Conservation (phyloP, 2,888 invertebrate species). For the Cephus sareptanus region DNA sequence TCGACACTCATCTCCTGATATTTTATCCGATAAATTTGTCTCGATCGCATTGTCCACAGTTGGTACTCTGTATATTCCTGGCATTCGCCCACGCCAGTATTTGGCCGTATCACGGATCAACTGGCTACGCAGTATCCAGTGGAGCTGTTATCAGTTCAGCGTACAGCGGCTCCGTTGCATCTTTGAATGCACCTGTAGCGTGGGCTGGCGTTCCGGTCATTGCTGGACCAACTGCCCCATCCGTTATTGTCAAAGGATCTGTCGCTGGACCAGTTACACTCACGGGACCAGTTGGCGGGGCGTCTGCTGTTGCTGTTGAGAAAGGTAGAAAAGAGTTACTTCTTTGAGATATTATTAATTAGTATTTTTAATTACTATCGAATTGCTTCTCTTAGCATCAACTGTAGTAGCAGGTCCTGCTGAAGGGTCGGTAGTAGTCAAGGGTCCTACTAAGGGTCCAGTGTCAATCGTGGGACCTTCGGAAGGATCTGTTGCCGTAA, state of each 20-base stretch:
- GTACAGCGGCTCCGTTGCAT: too few species aligned
- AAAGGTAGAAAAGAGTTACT: too few species aligned
- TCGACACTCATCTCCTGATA: too few species aligned
- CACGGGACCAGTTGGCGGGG: too few species aligned
- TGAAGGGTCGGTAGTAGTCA: constrained; percentile 3
- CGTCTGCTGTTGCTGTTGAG: too few species aligned
- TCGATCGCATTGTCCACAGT: constrained; percentile 17
- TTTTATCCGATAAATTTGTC: too few species aligned
- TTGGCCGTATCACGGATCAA: constrained; percentile 47
- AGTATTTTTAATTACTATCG: too few species aligned
- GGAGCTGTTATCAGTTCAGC: too few species aligned
- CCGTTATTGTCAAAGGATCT: constrained; percentile 23
- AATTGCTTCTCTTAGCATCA: too few species aligned
- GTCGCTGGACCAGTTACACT: constrained; percentile 21
- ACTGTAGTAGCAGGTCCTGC: neutral
- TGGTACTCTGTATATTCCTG: constrained; percentile 33
- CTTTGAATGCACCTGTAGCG: too few species aligned
- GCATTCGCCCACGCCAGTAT: constrained; percentile 37
- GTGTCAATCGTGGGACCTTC: constrained; percentile 33
- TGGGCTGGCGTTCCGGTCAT: constrained; percentile 8
- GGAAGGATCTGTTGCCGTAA: constrained; percentile 36
- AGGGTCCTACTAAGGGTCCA: constrained; percentile 6
- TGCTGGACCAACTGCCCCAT: constrained; percentile 18
- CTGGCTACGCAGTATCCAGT: constrained; percentile 44
- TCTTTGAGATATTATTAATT: too few species aligned